Percentiles rank a stretch among this genome's conserved stretches.
Conservation (phyloP, 2,797 vertebrate genomes). For the Craterocephalus amniculus region DNA sequence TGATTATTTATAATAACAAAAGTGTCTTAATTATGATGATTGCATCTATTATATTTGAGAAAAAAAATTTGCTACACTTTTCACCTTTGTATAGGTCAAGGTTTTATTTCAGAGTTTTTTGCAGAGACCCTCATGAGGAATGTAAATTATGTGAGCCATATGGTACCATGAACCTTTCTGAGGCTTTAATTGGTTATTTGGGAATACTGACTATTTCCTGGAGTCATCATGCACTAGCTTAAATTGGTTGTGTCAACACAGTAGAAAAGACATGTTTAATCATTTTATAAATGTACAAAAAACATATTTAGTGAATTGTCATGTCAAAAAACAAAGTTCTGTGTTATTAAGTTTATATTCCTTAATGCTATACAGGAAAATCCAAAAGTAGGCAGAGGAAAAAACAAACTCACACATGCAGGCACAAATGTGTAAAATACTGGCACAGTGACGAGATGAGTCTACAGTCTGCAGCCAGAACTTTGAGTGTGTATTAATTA, state of each 20-base stretch:
- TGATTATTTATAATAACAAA: no score
- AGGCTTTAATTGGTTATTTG: background rate
- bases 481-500: no score
- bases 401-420: conserved; percentile 8
- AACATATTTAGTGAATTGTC: background rate
- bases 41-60: no score
- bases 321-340: no score
- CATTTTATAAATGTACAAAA: background rate
- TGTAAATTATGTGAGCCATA: background rate
- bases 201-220: background rate
- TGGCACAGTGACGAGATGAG: no score
- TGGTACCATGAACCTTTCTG: background rate
- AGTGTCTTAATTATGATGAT: no score
- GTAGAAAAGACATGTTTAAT: background rate
- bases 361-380: background rate
- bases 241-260: background rate
- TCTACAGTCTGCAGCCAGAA: no score
- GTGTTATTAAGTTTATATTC: background rate
- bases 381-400: background rate
- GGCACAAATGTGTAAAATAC: conserved; percentile 3
- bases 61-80: no score
- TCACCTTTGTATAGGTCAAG: background rate
- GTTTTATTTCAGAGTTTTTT: background rate
- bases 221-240: background rate
- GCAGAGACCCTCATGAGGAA: background rate